Percentiles rank a stretch among this genome's conserved stretches.
Evolutionary conservation across 37 sponge, comb jelly and placozoan species (phyloP).

Genomic region (Diacarnus erythraeanus): DNA sequence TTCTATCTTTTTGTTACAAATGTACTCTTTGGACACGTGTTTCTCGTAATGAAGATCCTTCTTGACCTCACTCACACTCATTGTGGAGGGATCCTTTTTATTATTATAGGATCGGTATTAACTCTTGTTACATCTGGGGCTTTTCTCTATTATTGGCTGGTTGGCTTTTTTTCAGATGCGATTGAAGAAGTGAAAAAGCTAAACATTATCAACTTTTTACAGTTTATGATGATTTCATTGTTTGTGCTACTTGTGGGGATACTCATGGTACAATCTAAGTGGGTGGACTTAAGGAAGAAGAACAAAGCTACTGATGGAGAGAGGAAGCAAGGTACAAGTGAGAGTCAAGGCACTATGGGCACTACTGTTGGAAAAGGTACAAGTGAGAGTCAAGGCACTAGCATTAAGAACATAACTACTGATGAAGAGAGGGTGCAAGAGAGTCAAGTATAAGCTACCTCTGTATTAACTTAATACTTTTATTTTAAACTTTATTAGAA

Average conservation of each 20-base stretch:
- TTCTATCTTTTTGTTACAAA: constrained; percentile 42
- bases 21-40: constrained; percentile 16
- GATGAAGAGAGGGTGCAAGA: too few relatives aligned
- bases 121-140: not conserved
- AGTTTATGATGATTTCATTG: constrained; percentile 12
- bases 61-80: constrained; percentile 21
- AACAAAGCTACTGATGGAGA: not conserved
- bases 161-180: not conserved
- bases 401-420: too few relatives aligned
- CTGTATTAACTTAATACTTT: too few relatives aligned
- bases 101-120: not conserved
- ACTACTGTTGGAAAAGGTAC: too few relatives aligned
- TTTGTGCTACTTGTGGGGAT: constrained; percentile 36
- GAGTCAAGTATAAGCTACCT: too few relatives aligned
- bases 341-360: too few relatives aligned
- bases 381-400: too few relatives aligned
- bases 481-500: too few relatives aligned
- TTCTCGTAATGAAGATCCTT: constrained; percentile 42
- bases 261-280: not conserved
- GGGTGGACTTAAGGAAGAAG: not conserved
- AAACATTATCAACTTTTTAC: constrained; percentile 15
- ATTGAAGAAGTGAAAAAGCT: not conserved
- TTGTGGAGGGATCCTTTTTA: constrained; percentile 33
- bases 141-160: not conserved
- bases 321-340: not conserved